Evolutionary conservation across 2,888 invertebrate species (phyloP).

Genomic region (Agrilus biguttatus): DNA sequence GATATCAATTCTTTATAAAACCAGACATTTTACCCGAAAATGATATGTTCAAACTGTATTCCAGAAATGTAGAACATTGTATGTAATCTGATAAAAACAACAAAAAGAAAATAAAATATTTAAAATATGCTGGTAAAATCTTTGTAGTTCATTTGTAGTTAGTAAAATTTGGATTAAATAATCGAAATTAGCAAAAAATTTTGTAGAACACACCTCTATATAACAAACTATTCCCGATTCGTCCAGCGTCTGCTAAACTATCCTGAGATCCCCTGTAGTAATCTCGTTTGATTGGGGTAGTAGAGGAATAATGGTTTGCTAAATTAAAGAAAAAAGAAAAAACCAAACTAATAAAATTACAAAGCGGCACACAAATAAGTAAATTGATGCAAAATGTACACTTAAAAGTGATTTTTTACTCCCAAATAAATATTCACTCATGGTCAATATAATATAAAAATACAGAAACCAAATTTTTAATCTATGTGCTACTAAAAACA

Average conservation of each 20-base stretch:
- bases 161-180: neutral
- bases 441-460: neutral
- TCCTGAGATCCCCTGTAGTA: conserved; percentile 87
- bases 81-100: too few species aligned
- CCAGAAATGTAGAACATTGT: too few species aligned
- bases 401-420: neutral
- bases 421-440: too few species aligned
- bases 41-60: too few species aligned
- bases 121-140: too few species aligned
- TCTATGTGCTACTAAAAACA: neutral
- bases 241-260: conserved; percentile 61
- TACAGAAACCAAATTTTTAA: neutral
- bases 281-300: conserved; percentile 64
- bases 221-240: conserved; percentile 44
- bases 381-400: too few species aligned
- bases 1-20: too few species aligned
- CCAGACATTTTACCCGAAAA: too few species aligned
- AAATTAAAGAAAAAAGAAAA: conserved; percentile 10
- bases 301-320: conserved; percentile 35
- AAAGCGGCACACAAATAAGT: neutral
- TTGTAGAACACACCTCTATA: conserved; percentile 51
- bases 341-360: conserved; percentile 2
- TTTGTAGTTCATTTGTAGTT: conserved; percentile 1
- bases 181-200: neutral
- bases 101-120: too few species aligned